These are phyloP conservation scores for Saturnia pavonia DNA, from an alignment of 2,888 invertebrate genomes.

Conservation along the genomic window DNA sequence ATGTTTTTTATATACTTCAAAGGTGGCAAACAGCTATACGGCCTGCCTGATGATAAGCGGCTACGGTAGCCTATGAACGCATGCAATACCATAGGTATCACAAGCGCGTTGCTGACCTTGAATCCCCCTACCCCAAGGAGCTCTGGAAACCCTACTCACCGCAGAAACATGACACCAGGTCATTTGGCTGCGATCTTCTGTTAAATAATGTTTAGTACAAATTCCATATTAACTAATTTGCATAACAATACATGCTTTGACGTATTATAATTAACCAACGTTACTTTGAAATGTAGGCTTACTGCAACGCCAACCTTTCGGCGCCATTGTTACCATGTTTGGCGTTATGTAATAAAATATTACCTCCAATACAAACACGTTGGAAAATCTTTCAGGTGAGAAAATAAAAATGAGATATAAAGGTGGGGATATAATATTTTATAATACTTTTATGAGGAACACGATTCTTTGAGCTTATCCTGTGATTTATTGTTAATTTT, in stretches of 20 bases:
- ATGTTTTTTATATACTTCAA: too few species aligned
- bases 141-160: too few species aligned
- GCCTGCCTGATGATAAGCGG: too few species aligned
- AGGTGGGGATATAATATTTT: conserved; percentile 7
- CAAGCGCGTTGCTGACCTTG: too few species aligned
- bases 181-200: too few species aligned
- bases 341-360: conserved; percentile 44
- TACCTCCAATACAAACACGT: conserved; percentile 26
- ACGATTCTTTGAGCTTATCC: conserved; percentile 9
- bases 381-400: conserved; percentile 15
- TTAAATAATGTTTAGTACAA: background rate
- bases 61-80: too few species aligned
- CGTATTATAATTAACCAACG: background rate
- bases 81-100: too few species aligned
- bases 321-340: conserved; percentile 34
- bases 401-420: conserved; percentile 13
- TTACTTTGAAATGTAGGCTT: conserved; percentile 12
- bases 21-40: too few species aligned
- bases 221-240: background rate
- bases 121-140: too few species aligned
- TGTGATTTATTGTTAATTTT: conserved; percentile 14
- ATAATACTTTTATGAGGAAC: conserved; percentile 10
- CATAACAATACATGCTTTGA: background rate
- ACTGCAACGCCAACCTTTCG: conserved; percentile 25
- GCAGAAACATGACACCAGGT: too few species aligned